Evolutionary conservation across 2,888 invertebrate species (phyloP).

Genomic region (Cerastoderma edule): DNA sequence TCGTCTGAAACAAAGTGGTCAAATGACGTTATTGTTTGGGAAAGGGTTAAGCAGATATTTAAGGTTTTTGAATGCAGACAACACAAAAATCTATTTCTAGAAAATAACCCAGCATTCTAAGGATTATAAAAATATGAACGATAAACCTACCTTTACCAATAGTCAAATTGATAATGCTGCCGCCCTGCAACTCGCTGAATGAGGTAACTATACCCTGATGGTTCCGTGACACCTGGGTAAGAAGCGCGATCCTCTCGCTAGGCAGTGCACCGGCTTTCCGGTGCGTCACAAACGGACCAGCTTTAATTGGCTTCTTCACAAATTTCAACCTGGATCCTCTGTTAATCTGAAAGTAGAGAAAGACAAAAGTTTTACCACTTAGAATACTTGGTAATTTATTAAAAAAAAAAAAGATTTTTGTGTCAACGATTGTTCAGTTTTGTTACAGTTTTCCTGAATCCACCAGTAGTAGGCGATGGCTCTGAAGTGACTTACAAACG

Average conservation of each 20-base stretch:
- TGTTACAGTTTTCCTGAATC: too few species aligned
- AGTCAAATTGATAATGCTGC: conserved; percentile 66
- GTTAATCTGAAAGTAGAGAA: conserved; percentile 9
- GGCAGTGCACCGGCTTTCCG: conserved; percentile 41
- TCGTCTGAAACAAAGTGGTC: too few species aligned
- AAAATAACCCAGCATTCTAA: too few species aligned
- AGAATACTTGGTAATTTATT: background rate
- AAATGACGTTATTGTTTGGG: too few species aligned
- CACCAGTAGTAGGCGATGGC: too few species aligned
- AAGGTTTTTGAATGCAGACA: too few species aligned
- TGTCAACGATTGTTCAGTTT: too few species aligned
- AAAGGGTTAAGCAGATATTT: too few species aligned
- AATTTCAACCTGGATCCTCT: conserved; percentile 64
- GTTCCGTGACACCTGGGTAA: conserved; percentile 60
- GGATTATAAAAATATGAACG: too few species aligned
- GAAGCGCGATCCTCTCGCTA: conserved; percentile 45
- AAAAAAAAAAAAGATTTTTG: background rate
- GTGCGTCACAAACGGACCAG: conserved; percentile 30
- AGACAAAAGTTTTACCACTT: background rate
- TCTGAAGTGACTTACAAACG: too few species aligned
- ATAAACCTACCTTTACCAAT: conserved; percentile 68
- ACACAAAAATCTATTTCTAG: too few species aligned
- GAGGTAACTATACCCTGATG: conserved; percentile 68
- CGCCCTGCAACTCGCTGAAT: conserved; percentile 64
- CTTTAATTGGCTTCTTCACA: conserved; percentile 42